These are phyloP conservation scores for Dynastes grantii DNA, from an alignment of 2,888 invertebrate species.

Conservation along the genomic window DNA sequence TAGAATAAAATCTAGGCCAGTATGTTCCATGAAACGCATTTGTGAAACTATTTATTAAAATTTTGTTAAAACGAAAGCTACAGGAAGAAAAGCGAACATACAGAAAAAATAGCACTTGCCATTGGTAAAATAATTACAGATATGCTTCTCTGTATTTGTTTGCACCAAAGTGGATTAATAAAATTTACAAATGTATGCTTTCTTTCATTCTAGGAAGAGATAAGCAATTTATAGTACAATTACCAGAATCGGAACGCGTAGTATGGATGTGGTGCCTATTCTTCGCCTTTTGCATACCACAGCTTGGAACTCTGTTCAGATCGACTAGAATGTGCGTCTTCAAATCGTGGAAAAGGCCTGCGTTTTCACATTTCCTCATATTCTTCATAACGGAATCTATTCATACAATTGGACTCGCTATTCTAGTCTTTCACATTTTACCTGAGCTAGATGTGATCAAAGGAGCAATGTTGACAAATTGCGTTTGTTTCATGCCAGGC, in stretches of 20 bases:
- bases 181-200: neutral
- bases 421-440: conserved; percentile 90
- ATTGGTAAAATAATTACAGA: neutral
- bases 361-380: conserved; percentile 77
- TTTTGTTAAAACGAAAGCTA: no score
- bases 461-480: conserved; percentile 97
- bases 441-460: conserved; percentile 95
- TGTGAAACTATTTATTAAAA: no score
- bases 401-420: conserved; percentile 89
- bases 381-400: conserved; percentile 90
- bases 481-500: conserved; percentile 93
- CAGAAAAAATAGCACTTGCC: no score
- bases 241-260: conserved; percentile 89
- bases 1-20: no score
- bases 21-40: no score
- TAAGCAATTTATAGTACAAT: conserved; percentile 85
- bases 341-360: conserved; percentile 87
- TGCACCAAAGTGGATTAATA: no score
- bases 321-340: conserved; percentile 91
- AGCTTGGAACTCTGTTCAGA: conserved; percentile 88
- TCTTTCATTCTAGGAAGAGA: conserved; percentile 80
- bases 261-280: conserved; percentile 95
- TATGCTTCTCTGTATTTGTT: no score
- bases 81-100: no score
- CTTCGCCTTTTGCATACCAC: conserved; percentile 90